Conservation (phyloP, 1,140 invertebrate species). For the Oryctes rhinoceros region DNA sequence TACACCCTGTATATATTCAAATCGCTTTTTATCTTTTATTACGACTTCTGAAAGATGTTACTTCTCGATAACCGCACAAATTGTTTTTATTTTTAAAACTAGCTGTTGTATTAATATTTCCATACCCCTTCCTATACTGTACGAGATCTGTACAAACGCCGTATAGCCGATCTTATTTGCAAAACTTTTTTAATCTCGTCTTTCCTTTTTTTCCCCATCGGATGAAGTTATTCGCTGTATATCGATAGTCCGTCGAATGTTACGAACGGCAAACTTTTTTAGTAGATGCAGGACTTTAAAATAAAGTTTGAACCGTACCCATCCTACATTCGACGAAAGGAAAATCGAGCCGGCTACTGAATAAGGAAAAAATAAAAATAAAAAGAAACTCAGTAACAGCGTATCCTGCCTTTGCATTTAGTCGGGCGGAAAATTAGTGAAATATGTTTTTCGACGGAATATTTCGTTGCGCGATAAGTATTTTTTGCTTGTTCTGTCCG, state of each 20-base stretch:
- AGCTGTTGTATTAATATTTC: too few relatives aligned
- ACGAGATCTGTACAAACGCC: neutral
- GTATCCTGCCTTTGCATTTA: neutral
- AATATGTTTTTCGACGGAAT: slow-evolving; percentile 11
- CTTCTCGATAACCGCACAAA: neutral
- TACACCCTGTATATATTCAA: too few relatives aligned
- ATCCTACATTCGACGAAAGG: neutral
- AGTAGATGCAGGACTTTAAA: slow-evolving; percentile 15
- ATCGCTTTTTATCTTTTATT: slow-evolving; percentile 6
- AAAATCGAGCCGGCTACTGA: neutral
- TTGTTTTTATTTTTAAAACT: too few relatives aligned
- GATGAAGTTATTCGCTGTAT: slow-evolving; percentile 18
- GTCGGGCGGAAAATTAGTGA: slow-evolving; percentile 26
- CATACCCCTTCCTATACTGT: neutral
- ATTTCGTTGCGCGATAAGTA: slow-evolving; percentile 24
- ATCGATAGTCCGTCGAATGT: slow-evolving; percentile 33
- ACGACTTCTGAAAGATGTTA: neutral
- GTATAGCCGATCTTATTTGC: neutral
- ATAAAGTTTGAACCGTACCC: slow-evolving; percentile 12
- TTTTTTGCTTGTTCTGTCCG: neutral
- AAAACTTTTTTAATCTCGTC: slow-evolving; percentile 31
- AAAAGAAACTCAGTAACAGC: neutral
- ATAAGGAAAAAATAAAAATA: too few relatives aligned
- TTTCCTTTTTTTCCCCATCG: neutral
- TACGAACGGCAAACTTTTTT: slow-evolving; percentile 13